Evolutionary conservation across 2,888 invertebrate species (phyloP), one percentile per base, ranked within the genome.

Genomic region (Zygothrica quintamaculata): DNA sequence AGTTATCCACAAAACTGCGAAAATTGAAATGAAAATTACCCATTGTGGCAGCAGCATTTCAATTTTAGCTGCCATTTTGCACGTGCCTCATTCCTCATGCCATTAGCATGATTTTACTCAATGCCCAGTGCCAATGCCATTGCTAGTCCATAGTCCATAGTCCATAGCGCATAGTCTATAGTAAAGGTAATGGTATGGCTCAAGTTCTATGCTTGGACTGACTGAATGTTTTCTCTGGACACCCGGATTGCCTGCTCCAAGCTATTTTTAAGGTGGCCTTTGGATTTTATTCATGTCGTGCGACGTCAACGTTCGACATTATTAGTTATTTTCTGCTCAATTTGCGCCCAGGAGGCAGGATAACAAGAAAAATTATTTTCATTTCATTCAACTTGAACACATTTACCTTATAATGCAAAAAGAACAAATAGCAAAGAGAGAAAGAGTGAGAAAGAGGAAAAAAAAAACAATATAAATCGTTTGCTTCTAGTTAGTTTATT

Each of bases 261-360:
- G 37, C 22, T 51, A 46, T 40, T 36, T 25, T 22, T 36, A 50
- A 29, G 26, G 46, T n/a, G n/a, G n/a, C n/a, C 33, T 53, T 43
- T 69, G 67, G 66, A 73, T 73, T 84, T 77, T 74, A 73, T 84
- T 77, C 77, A 74, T 70, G 73, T 74, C 79, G 68, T 36, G 57
- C 72, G 48, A 62, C 62, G 59, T 65, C 76, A 76, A 53, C 73
- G 85, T 87, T 87, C 80, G 77, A 85, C 87, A 84, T 88, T 87
- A 89, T 88, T 89, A 87, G 88, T 85, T 86, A 88, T 88, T 88
- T 88, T 88, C 88, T 84, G 88, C 89, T 88, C 88, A 89, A 88
- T 88, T 88, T 88, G 87, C 77, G 88, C 82, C 76, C 64, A 73
- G 68, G 76, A 77, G 79, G 81, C 87, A 80, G 87, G 82, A 88